Conservation (phyloP, 30 jellyfish, hydroid and myxozoan genomes). For the Turritopsis rubra region DNA sequence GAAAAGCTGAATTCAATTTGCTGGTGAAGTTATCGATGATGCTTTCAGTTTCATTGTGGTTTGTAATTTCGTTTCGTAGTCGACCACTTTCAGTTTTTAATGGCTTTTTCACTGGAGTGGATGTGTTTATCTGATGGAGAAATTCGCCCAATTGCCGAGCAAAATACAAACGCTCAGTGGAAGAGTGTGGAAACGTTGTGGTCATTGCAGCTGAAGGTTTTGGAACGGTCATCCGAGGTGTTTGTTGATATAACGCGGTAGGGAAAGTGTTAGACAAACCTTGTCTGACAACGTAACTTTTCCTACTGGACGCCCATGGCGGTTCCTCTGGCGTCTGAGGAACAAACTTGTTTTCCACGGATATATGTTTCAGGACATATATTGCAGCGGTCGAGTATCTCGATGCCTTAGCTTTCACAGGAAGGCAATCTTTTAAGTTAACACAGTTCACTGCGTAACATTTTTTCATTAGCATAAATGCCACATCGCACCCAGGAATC, state of each 20-base stretch:
- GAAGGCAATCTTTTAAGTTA: constrained; percentile 48
- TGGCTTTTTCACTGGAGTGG: not conserved
- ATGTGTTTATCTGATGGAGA: not conserved
- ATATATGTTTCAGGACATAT: constrained; percentile 11
- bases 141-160: not conserved
- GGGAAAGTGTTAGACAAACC: not conserved
- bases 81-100: not conserved
- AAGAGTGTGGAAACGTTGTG: not conserved
- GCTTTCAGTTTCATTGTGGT: not conserved
- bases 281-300: not conserved
- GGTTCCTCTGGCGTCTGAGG: not conserved
- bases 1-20: not conserved
- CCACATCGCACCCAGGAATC: constrained; percentile 89
- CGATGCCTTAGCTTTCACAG: constrained; percentile 40
- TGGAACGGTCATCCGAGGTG: not conserved
- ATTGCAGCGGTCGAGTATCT: constrained; percentile 50
- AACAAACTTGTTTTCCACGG: not conserved
- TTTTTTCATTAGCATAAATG: constrained; percentile 87
- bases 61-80: not conserved
- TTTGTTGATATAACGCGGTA: not conserved
- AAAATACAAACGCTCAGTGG: not conserved
- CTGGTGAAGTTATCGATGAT: not conserved
- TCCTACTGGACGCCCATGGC: not conserved
- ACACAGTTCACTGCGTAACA: constrained; percentile 85
- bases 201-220: not conserved